phyloP scores from a whole-genome alignment of 37 sponge, comb jelly and placozoan species.

The Crambe crambe region DNA sequence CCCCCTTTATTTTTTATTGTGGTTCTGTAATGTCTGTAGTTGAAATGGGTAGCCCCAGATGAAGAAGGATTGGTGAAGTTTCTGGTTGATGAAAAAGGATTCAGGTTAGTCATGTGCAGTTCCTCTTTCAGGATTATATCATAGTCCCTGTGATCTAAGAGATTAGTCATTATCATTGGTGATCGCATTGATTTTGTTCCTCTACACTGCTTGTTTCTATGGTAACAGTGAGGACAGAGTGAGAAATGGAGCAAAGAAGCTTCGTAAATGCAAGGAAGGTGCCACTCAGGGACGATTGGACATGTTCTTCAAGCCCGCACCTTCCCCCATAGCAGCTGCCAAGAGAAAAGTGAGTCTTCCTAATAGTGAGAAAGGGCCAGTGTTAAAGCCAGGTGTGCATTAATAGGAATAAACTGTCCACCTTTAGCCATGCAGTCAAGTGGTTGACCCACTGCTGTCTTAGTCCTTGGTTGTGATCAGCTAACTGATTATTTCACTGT shows the following conservation, averaged over 20 bases:
- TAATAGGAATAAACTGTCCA: not conserved
- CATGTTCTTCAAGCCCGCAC: slow-evolving; percentile 89
- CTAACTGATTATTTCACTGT: not conserved
- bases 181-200: too few relatives aligned
- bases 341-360: slow-evolving; percentile 65
- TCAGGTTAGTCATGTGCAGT: slow-evolving; percentile 70
- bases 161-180: too few relatives aligned
- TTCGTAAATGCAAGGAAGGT: slow-evolving; percentile 73
- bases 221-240: slow-evolving; percentile 95
- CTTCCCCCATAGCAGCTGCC: slow-evolving; percentile 46
- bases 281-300: slow-evolving; percentile 95
- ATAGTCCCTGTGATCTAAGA: too few relatives aligned
- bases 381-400: not conserved
- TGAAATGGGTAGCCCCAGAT: slow-evolving; percentile 90
- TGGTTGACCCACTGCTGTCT: too few relatives aligned
- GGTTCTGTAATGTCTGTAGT: too few relatives aligned
- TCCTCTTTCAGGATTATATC: too few relatives aligned
- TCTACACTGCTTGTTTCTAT: too few relatives aligned
- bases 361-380: not conserved
- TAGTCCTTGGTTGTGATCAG: too few relatives aligned
- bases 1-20: too few relatives aligned
- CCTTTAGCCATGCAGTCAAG: too few relatives aligned
- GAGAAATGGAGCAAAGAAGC: slow-evolving; percentile 82
- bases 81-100: slow-evolving; percentile 91
- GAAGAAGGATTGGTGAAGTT: slow-evolving; percentile 90